These are phyloP conservation scores for Cantharis lateralis DNA, from an alignment of 2,888 invertebrate species.

Conservation along the genomic window DNA sequence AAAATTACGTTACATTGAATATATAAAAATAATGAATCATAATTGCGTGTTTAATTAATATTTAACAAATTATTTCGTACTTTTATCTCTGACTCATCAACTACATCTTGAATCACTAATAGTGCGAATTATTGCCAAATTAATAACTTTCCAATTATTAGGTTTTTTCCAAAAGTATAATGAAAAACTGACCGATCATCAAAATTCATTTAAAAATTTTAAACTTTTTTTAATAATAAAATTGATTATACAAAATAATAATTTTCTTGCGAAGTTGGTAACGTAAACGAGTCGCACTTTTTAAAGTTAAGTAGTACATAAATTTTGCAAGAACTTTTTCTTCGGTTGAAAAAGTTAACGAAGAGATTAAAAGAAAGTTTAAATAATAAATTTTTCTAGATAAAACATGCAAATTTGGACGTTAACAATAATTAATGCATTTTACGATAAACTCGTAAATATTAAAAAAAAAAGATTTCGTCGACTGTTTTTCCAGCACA, in stretches of 20 bases:
- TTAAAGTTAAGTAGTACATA: conserved; percentile 11
- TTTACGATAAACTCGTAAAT: background rate
- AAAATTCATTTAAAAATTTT: background rate
- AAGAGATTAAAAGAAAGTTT: conserved; percentile 4
- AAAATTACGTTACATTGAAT: too few species aligned
- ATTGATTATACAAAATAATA: background rate
- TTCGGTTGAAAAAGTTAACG: background rate
- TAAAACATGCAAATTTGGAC: conserved; percentile 4
- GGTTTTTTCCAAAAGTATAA: too few species aligned
- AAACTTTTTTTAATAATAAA: background rate
- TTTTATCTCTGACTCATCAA: too few species aligned
- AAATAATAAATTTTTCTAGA: conserved; percentile 3
- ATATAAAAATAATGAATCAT: too few species aligned
- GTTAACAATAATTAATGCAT: conserved; percentile 4
- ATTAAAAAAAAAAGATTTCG: background rate
- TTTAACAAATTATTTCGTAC: too few species aligned
- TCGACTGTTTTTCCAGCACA: background rate
- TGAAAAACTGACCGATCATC: background rate
- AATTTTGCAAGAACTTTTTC: conserved; percentile 18
- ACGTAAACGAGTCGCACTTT: background rate
- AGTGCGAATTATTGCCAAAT: too few species aligned
- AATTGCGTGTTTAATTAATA: too few species aligned
- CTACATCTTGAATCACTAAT: too few species aligned
- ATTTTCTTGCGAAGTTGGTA: background rate
- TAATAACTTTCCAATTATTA: too few species aligned